phyloP scores from a whole-genome alignment of 2,113 vertebrate genomes.

The Prinia subflava region DNA sequence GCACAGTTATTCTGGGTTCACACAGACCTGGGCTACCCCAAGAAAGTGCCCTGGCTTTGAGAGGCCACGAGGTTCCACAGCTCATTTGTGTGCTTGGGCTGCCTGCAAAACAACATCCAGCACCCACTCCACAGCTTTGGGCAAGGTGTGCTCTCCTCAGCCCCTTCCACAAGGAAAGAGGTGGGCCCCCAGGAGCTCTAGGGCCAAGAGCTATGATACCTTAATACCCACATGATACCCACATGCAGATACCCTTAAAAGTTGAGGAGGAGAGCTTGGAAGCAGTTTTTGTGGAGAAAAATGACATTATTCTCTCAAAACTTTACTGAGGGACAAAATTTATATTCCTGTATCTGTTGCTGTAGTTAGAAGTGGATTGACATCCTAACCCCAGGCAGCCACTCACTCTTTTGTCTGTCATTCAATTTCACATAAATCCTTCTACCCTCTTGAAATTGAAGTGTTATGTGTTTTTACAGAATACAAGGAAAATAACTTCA shows the following conservation, averaged over 20 bases:
- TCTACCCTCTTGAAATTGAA: not conserved
- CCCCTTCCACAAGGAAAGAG: not conserved
- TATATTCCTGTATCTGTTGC: not conserved
- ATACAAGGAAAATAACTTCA: not conserved
- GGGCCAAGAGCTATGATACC: not conserved
- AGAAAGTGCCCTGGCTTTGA: not conserved
- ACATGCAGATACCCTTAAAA: not conserved
- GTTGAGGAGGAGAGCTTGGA: not conserved
- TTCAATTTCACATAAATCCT: not conserved
- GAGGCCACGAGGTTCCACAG: accelerated
- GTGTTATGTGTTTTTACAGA: not conserved
- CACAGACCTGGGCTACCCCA: not conserved
- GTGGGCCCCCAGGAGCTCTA: not conserved
- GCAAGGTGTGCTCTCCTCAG: not conserved
- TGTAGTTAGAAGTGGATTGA: not conserved
- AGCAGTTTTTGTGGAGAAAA: not conserved
- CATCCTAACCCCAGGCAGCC: not conserved
- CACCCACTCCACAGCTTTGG: not conserved
- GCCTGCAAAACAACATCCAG: not conserved
- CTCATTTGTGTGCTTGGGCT: not conserved
- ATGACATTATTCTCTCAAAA: not conserved
- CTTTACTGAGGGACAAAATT: not conserved
- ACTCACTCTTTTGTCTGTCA: not conserved
- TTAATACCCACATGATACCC: no score
- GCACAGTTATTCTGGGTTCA: not conserved